A percentile compares a stretch with the other conserved stretches of the same genome.
Evolutionary conservation across 2,888 invertebrate species (phyloP).

Genomic region (Tetheella fluctuosa): DNA sequence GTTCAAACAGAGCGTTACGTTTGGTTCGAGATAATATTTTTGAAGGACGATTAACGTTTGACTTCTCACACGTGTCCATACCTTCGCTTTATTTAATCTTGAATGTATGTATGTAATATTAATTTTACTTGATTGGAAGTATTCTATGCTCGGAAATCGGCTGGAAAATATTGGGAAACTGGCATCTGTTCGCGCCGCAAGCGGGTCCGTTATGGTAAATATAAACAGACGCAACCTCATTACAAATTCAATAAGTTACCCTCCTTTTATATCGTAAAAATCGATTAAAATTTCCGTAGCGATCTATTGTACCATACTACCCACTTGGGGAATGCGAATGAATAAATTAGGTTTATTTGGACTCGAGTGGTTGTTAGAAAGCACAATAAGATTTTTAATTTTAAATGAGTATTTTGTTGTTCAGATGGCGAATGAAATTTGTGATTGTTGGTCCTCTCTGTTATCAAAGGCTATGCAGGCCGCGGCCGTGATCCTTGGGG

Average conservation of each 20-base stretch:
- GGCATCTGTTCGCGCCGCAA: slow-evolving; percentile 13
- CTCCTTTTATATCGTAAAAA: not conserved
- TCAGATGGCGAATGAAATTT: slow-evolving; percentile 50
- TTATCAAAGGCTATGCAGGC: slow-evolving; percentile 67
- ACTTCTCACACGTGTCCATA: not conserved
- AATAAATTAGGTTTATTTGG: slow-evolving; percentile 45
- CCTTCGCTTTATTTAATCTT: not conserved
- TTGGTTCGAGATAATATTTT: slow-evolving; percentile 52
- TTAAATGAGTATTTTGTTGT: slow-evolving; percentile 54
- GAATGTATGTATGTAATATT: not conserved
- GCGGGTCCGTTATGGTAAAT: slow-evolving; percentile 10
- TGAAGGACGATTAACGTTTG: slow-evolving; percentile 47
- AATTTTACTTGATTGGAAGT: not conserved
- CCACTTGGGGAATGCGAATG: slow-evolving; percentile 40
- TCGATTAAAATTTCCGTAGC: slow-evolving; percentile 1
- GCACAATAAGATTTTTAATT: slow-evolving; percentile 59
- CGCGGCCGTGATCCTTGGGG: slow-evolving; percentile 45
- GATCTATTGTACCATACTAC: slow-evolving; percentile 5
- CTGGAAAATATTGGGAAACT: slow-evolving; percentile 5
- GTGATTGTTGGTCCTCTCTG: slow-evolving; percentile 43
- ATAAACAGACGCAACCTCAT: slow-evolving; percentile 13
- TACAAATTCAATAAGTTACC: slow-evolving; percentile 12
- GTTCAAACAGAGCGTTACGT: slow-evolving; percentile 55
- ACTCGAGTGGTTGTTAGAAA: slow-evolving; percentile 45
- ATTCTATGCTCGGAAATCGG: slow-evolving; percentile 6